A percentile compares a stretch with the other conserved stretches of the same genome.
Conservation (phyloP, 2,797 vertebrate genomes). For the Cirrhinus mrigala region DNA sequence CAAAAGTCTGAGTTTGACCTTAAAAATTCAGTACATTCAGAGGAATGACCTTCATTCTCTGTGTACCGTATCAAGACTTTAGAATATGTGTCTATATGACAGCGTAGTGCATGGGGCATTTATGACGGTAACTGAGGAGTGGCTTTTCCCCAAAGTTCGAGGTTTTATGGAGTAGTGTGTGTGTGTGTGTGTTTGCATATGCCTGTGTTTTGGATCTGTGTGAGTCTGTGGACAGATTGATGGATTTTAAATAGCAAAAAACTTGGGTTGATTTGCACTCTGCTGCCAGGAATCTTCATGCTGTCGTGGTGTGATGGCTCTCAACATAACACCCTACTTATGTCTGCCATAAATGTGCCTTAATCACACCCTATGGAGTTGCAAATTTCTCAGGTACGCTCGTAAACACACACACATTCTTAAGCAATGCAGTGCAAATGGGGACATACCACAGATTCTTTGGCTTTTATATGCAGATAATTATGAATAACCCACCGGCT, state of each 20-base stretch:
- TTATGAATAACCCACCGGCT: not conserved
- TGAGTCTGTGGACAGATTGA: constrained; percentile 71
- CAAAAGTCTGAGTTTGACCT: not conserved
- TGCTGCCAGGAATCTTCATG: constrained; percentile 48
- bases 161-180: constrained; percentile 5
- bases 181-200: constrained; percentile 23
- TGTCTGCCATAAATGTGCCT: constrained; percentile 40
- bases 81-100: constrained; percentile 2
- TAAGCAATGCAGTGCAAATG: not conserved
- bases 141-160: not conserved
- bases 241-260: constrained; percentile 63
- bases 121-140: constrained; percentile 14
- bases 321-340: constrained; percentile 50
- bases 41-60: not conserved
- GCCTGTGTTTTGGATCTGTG: constrained; percentile 62
- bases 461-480: not conserved
- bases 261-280: constrained; percentile 47
- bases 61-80: not conserved
- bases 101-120: not conserved
- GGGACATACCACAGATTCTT: not conserved
- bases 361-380: constrained; percentile 55
- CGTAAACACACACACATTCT: constrained; percentile 41
- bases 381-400: constrained; percentile 40
- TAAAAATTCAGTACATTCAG: not conserved
- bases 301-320: constrained; percentile 19